Conservation (phyloP, 1,140 invertebrate species). For the Cyclina sinensis region DNA sequence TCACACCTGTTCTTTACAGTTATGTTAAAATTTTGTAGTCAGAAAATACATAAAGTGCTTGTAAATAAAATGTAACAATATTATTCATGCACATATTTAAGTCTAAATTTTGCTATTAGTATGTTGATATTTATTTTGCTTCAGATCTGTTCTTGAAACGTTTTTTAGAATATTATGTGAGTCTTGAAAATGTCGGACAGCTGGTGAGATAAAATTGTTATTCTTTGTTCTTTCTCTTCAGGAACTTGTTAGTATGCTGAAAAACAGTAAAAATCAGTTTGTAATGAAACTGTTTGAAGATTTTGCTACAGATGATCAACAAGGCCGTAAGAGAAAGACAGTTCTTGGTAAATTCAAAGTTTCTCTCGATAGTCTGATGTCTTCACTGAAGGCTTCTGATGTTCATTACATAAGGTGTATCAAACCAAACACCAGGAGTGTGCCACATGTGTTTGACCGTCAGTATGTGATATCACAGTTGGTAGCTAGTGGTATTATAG, state of each 20-base stretch:
- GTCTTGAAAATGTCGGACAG: no score
- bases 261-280: conserved; percentile 74
- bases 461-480: conserved; percentile 95
- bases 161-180: no score
- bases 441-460: conserved; percentile 89
- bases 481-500: conserved; percentile 97
- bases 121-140: no score
- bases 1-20: no score
- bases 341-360: conserved; percentile 83
- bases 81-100: no score
- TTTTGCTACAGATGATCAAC: conserved; percentile 55
- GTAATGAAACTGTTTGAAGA: conserved; percentile 73
- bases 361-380: conserved; percentile 80
- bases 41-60: no score
- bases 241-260: conserved; percentile 78
- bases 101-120: no score
- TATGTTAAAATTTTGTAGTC: no score
- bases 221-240: conserved; percentile 17
- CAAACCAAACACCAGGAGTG: conserved; percentile 78
- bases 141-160: no score
- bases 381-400: conserved; percentile 74
- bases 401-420: conserved; percentile 83
- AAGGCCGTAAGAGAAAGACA: conserved; percentile 79
- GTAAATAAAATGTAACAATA: no score
- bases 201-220: no score